Evolutionary conservation across 2,888 invertebrate genomes (phyloP).

Genomic region (Cenopis cana): DNA sequence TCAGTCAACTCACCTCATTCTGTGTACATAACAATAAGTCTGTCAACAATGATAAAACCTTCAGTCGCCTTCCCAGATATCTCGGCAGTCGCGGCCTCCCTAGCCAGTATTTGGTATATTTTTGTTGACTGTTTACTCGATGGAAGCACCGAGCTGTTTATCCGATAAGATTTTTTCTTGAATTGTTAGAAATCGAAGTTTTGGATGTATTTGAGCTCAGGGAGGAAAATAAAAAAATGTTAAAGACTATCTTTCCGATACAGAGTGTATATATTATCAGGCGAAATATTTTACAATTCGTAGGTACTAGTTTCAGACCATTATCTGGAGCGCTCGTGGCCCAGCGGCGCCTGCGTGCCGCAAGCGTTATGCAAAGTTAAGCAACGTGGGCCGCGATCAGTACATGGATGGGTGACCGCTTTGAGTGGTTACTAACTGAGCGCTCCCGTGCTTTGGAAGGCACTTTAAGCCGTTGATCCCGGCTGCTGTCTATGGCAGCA

Average conservation of each 20-base stretch:
- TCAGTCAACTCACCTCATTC: neutral
- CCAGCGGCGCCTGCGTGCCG: no score
- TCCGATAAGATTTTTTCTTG: constrained; percentile 32
- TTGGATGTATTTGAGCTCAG: neutral
- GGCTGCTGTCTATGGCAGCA: no score
- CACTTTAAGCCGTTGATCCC: no score
- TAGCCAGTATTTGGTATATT: constrained; percentile 31
- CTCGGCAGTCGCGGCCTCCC: constrained; percentile 21
- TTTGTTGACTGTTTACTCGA: constrained; percentile 19
- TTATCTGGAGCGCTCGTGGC: no score
- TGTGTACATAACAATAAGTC: constrained; percentile 26
- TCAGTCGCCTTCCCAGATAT: constrained; percentile 12
- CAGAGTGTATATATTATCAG: no score
- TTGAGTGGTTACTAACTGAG: no score
- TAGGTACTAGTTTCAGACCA: no score
- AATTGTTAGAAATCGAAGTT: constrained; percentile 7
- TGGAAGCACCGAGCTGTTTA: constrained; percentile 12
- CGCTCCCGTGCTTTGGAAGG: no score
- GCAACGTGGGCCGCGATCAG: no score
- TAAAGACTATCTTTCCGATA: neutral
- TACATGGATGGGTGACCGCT: no score
- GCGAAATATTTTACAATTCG: no score
- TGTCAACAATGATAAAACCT: neutral
- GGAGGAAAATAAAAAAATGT: neutral
- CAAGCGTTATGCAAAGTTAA: no score